Conservation (phyloP, 2,113 vertebrate species). For the Bubo scandiacus region DNA sequence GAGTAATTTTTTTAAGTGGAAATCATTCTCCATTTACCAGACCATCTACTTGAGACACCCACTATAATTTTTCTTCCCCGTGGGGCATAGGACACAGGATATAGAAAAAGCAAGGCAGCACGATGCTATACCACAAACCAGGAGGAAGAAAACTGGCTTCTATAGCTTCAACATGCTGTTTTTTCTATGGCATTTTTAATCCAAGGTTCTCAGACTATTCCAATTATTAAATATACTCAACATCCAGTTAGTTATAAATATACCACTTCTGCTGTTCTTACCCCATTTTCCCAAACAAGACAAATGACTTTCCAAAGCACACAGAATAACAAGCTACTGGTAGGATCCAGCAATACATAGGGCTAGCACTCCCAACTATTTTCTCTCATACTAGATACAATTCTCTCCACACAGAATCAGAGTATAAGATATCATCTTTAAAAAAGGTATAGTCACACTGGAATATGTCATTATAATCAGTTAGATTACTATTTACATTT, state of each 20-base stretch:
- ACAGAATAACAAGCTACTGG: neutral
- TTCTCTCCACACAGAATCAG: neutral
- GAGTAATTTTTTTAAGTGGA: neutral
- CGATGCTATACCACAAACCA: neutral
- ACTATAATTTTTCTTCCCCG: neutral
- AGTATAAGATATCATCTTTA: neutral
- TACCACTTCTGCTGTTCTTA: neutral
- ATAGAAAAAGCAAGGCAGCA: neutral
- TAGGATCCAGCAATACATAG: neutral
- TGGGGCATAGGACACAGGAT: neutral
- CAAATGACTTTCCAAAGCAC: neutral
- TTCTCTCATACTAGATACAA: neutral
- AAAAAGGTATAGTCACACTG: neutral
- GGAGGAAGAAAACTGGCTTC: neutral
- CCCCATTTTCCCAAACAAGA: neutral
- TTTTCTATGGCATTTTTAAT: neutral
- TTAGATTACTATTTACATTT: neutral
- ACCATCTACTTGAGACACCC: neutral
- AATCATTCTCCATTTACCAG: neutral
- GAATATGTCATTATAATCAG: neutral
- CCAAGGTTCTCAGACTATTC: neutral
- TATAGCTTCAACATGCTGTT: neutral
- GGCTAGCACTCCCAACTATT: neutral
- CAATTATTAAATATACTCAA: neutral
- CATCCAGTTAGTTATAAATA: neutral